A percentile compares a stretch with the other conserved stretches of the same genome.
phyloP scores from a whole-genome alignment of 2,113 vertebrate species.

The Leuciscus idus region DNA sequence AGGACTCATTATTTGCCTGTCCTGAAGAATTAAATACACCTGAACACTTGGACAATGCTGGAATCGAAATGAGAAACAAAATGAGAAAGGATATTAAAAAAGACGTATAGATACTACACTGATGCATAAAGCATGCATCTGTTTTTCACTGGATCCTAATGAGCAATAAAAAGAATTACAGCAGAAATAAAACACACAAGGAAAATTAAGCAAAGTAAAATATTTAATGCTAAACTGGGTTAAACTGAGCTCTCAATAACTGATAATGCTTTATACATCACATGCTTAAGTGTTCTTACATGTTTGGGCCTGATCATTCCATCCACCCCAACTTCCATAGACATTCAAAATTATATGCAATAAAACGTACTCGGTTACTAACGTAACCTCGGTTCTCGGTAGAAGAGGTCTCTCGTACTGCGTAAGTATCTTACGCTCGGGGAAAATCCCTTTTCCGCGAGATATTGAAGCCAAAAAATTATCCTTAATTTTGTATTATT shows the following conservation, averaged over 20 bases:
- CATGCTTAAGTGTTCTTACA: not conserved
- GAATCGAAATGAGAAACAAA: constrained; percentile 33
- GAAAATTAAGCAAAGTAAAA: not conserved
- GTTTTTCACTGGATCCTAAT: not conserved
- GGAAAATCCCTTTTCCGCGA: no score
- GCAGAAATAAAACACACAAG: not conserved
- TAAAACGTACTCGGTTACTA: no score
- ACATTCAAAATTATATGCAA: not conserved
- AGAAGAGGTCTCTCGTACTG: no score
- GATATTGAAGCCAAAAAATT: no score
- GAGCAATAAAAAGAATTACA: not conserved
- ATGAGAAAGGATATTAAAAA: not conserved
- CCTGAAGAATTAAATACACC: constrained; percentile 44
- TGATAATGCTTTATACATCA: not conserved
- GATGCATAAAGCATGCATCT: not conserved
- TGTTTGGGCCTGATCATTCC: not conserved
- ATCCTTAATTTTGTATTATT: no score
- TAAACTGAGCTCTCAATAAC: not conserved
- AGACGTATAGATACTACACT: not conserved
- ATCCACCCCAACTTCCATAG: not conserved
- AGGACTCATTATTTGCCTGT: constrained; percentile 68
- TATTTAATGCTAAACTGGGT: not conserved
- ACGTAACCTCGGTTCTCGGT: no score
- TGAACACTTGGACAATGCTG: constrained; percentile 36
- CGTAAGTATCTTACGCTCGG: no score